Base-by-base conservation (phyloP, 1,140 invertebrate species). In the Nymphalis io region DNA sequence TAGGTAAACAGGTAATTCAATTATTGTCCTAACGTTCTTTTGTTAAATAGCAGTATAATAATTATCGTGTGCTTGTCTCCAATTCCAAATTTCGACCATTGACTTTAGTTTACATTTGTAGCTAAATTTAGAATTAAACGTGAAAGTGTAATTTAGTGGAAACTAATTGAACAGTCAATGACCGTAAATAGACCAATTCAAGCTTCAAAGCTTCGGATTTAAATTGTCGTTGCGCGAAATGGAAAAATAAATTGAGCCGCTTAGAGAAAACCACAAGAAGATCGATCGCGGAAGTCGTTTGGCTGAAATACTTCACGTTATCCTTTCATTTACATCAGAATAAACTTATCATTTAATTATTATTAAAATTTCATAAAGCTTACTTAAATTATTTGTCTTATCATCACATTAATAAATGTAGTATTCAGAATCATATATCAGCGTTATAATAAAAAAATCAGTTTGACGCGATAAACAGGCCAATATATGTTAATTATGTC, bases 191-290 rank as follows among this genome's bases (percentile, higher is more conserved):
- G 51, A 57, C 53, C 39, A 60, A 60, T 61, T 61, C n/a, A 48
- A 61, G 13, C 21, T 33, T 33, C 27, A 33, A n/a, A 33, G 27
- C 27, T 44, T 11, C 60, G 20, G 60, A 79, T 76, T 82, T 79
- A 72, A 82, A 76, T 71, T 74, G 73, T 42, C 64, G 44, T 72
- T 76, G 70, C 40, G 60, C 51, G 68, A 77, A 74, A 74, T 64
- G 62, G 72, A 71, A 75, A 74, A 79, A 74, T 76, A 81, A 78
- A 81, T 83, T 70, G 68, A 75, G 68, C 46, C 68, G 68, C 68
- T 78, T 72, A 71, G 64, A 57, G 27, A 70, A 76, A 74, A 72
- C 64, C 72, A 55, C 65, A 27, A 44, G 68, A 21, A 38, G 58
- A 74, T 72, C 70, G 63, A 69, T 71, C 55, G 57, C 53, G 40